phyloP scores from a whole-genome alignment of 2,888 invertebrate genomes.

The Corythucha ciliata region DNA sequence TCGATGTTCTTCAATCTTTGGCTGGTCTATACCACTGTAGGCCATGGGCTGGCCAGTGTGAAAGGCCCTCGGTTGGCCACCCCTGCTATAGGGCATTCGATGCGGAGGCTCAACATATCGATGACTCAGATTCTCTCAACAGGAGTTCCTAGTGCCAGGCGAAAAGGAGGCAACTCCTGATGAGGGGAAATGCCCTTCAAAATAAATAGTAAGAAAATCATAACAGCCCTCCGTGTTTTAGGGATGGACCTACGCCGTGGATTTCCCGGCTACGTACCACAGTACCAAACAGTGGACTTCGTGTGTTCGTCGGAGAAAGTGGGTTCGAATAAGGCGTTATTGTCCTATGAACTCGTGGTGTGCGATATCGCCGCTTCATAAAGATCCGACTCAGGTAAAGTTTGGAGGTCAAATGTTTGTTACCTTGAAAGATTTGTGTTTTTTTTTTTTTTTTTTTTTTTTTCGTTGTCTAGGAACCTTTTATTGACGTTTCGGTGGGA shows the following conservation, averaged over 20 bases:
- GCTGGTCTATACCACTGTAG: too few relatives aligned
- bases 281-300: conserved; percentile 80
- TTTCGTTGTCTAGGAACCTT: conserved; percentile 58
- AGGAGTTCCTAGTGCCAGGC: too few relatives aligned
- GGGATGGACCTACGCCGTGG: conserved; percentile 87
- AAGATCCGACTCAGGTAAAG: conserved; percentile 67
- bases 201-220: background rate
- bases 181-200: too few relatives aligned
- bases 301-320: conserved; percentile 78
- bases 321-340: conserved; percentile 79
- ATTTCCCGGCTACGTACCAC: conserved; percentile 76
- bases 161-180: too few relatives aligned
- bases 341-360: conserved; percentile 89
- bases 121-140: too few relatives aligned
- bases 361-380: conserved; percentile 77
- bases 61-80: too few relatives aligned
- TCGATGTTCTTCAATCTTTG: too few relatives aligned
- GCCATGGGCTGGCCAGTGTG: too few relatives aligned
- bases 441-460: conserved; percentile 6
- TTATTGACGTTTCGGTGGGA: conserved; percentile 82
- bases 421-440: background rate
- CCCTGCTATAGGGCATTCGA: too few relatives aligned
- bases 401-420: background rate
- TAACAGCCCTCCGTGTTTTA: conserved; percentile 33
- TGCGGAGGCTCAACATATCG: too few relatives aligned